phyloP scores from a whole-genome alignment of 2,888 invertebrate genomes.

The Dastarcus helophoroides region DNA sequence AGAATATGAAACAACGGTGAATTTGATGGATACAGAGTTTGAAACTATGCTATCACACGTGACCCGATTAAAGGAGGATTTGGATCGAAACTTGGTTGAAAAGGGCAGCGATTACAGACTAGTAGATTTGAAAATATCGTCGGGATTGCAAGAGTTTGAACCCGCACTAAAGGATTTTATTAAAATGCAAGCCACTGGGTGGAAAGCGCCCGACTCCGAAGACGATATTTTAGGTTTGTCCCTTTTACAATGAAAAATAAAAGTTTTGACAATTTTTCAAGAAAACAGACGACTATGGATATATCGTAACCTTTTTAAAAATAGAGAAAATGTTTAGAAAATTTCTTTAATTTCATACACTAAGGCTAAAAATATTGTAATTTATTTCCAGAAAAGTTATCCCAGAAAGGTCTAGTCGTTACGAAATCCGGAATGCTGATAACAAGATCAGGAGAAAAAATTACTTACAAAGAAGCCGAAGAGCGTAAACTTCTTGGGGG shows the following conservation, averaged over 20 bases:
- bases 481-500: conserved; percentile 26
- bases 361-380: conserved; percentile 5
- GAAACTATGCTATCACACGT: conserved; percentile 19
- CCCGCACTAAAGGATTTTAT: conserved; percentile 19
- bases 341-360: not conserved
- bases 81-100: conserved; percentile 21
- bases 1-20: conserved; percentile 20
- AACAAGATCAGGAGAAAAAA: conserved; percentile 24
- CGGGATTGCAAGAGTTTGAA: conserved; percentile 19
- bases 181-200: conserved; percentile 19
- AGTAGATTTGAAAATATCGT: conserved; percentile 17
- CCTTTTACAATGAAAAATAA: not conserved
- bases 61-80: conserved; percentile 18
- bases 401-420: conserved; percentile 24
- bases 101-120: conserved; percentile 19
- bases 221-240: conserved; percentile 14
- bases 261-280: too few species aligned
- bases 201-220: conserved; percentile 19
- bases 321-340: not conserved
- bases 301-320: too few species aligned
- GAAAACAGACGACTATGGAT: too few species aligned
- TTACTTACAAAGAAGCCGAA: conserved; percentile 27
- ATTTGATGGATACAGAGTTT: conserved; percentile 21
- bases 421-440: conserved; percentile 27
- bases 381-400: conserved; percentile 19